These are phyloP conservation scores for Grallaria varia DNA, from an alignment of 2,113 vertebrate species.

Conservation along the genomic window DNA sequence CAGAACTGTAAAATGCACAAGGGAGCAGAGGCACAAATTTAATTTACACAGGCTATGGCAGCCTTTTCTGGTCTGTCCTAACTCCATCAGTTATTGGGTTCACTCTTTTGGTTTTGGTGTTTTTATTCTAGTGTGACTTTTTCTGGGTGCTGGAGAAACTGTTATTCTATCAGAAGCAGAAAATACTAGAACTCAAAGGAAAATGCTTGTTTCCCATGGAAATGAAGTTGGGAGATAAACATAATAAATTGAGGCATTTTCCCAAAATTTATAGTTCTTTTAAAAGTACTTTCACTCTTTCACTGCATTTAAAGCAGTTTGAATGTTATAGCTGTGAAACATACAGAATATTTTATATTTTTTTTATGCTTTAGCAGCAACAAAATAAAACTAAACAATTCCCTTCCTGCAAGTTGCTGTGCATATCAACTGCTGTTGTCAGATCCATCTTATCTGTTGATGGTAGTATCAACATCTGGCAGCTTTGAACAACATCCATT, in stretches of 20 bases:
- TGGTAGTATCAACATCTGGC: neutral
- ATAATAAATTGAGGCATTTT: neutral
- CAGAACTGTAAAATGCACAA: neutral
- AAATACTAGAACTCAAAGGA: neutral
- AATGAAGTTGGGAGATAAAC: neutral
- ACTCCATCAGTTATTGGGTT: neutral
- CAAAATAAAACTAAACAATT: neutral
- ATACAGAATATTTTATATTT: neutral
- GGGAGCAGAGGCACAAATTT: neutral
- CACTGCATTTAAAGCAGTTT: neutral
- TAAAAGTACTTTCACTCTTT: neutral
- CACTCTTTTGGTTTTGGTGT: neutral
- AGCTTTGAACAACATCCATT: conserved; percentile 12
- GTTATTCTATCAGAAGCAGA: neutral
- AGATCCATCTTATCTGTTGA: neutral
- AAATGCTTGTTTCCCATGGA: neutral
- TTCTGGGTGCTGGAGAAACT: accelerated
- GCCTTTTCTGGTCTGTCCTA: neutral
- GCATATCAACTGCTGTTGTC: neutral
- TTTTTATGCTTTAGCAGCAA: neutral
- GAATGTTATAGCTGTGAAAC: neutral
- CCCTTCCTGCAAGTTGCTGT: neutral
- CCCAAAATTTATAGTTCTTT: neutral
- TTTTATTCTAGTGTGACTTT: neutral
- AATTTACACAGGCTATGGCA: neutral